Conservation (phyloP, 2,888 invertebrate species). For the Chrysomela aeneicollis region DNA sequence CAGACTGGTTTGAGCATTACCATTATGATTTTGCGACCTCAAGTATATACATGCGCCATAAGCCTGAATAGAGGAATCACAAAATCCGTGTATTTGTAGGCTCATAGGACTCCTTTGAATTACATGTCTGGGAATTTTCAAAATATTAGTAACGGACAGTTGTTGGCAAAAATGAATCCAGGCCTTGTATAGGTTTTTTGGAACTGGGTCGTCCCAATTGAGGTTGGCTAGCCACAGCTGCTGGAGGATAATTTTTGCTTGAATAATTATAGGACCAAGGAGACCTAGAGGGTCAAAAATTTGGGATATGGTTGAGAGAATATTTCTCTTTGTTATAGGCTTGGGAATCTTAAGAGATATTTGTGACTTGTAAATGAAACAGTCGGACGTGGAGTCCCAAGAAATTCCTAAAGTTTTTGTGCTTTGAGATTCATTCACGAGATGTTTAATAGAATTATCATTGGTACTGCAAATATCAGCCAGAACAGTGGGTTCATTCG, state of each 20-base stretch:
- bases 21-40: slow-evolving; percentile 18
- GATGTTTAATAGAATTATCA: not conserved
- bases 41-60: slow-evolving; percentile 37
- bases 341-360: not conserved
- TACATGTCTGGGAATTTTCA: slow-evolving; percentile 27
- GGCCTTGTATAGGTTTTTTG: slow-evolving; percentile 14
- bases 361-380: not conserved
- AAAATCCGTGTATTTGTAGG: slow-evolving; percentile 35
- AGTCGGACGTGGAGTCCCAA: not conserved
- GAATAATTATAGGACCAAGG: slow-evolving; percentile 40
- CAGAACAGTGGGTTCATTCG: not conserved
- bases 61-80: slow-evolving; percentile 30
- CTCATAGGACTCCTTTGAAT: slow-evolving; percentile 1
- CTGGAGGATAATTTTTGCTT: slow-evolving; percentile 40
- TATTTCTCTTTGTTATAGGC: slow-evolving; percentile 35
- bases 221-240: slow-evolving; percentile 36
- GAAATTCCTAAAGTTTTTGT: slow-evolving; percentile 4
- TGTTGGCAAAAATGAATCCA: slow-evolving; percentile 25
- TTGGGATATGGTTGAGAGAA: slow-evolving; percentile 37
- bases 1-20: slow-evolving; percentile 18
- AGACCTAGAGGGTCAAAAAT: slow-evolving; percentile 45
- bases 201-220: slow-evolving; percentile 41
- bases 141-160: slow-evolving; percentile 17
- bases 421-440: not conserved
- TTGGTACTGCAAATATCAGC: not conserved